These are phyloP conservation scores for Xiphophorus maculatus DNA, from an alignment of 2,113 vertebrate species.

Conservation along the genomic window DNA sequence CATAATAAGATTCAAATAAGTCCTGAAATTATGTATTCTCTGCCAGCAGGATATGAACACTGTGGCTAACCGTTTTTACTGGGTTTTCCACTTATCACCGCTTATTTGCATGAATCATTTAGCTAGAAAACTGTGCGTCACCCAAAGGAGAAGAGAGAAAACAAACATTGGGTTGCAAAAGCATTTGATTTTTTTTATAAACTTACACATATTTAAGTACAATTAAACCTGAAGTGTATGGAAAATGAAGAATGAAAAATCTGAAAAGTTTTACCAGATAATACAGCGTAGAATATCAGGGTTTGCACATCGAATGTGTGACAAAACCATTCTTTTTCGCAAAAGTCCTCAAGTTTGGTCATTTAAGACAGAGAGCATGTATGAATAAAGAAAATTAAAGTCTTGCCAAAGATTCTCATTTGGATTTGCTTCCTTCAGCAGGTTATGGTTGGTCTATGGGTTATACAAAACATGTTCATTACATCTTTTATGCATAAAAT, in stretches of 20 bases:
- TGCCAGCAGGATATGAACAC: fast-evolving
- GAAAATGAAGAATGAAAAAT: not conserved
- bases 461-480: no score
- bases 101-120: not conserved
- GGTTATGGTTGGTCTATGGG: no score
- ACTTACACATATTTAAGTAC: not conserved
- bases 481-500: no score
- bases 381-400: not conserved
- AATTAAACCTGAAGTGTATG: not conserved
- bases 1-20: not conserved
- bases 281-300: not conserved
- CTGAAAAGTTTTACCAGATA: not conserved
- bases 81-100: constrained; percentile 1
- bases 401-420: not conserved
- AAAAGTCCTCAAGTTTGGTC: not conserved
- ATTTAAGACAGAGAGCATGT: not conserved
- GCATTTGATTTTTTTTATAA: not conserved
- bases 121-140: not conserved
- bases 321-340: not conserved
- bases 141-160: not conserved
- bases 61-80: not conserved
- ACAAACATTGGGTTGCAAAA: not conserved
- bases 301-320: no score
- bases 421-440: not conserved
- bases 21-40: constrained; percentile 3